Conservation (phyloP, 1,140 invertebrate genomes). For the Apolygus lucorum region DNA sequence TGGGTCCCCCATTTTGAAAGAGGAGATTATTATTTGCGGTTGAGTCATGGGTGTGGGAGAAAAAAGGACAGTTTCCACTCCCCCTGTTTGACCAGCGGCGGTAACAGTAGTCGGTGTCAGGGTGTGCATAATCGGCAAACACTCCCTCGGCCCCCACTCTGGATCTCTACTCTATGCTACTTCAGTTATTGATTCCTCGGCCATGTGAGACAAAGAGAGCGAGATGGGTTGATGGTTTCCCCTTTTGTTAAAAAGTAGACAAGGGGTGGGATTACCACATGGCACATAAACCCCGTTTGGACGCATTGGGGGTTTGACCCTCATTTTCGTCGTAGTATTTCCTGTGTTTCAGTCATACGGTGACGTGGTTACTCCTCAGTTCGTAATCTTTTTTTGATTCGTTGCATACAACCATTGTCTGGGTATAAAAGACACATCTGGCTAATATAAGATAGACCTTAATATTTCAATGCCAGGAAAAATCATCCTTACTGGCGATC, state of each 20-base stretch:
- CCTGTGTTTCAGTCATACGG: no score
- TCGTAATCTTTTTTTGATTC: neutral
- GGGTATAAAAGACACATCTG: no score
- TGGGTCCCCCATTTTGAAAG: slow-evolving; percentile 21
- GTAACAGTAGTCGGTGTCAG: slow-evolving; percentile 24
- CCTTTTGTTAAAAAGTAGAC: slow-evolving; percentile 5
- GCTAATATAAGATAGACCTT: no score
- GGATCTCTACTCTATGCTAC: slow-evolving; percentile 1
- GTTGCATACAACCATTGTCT: neutral
- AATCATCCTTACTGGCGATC: no score
- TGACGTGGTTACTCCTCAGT: neutral
- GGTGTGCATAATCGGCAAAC: slow-evolving; percentile 24
- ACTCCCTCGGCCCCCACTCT: slow-evolving; percentile 20
- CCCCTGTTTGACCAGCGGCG: slow-evolving; percentile 22
- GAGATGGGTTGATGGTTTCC: neutral
- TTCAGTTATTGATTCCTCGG: slow-evolving; percentile 8
- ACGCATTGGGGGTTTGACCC: no score
- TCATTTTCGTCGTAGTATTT: no score
- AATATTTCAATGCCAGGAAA: no score
- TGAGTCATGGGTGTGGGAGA: slow-evolving; percentile 12
- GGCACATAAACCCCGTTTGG: slow-evolving; percentile 24
- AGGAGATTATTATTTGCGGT: slow-evolving; percentile 20
- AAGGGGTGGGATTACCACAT: slow-evolving; percentile 22
- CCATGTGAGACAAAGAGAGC: neutral
- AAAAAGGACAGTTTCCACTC: no score